A percentile compares a stretch with the other conserved stretches of the same genome.
These are phyloP conservation scores for Limnephilus rhombicus DNA, from an alignment of 2,888 invertebrate genomes.

Conservation along the genomic window DNA sequence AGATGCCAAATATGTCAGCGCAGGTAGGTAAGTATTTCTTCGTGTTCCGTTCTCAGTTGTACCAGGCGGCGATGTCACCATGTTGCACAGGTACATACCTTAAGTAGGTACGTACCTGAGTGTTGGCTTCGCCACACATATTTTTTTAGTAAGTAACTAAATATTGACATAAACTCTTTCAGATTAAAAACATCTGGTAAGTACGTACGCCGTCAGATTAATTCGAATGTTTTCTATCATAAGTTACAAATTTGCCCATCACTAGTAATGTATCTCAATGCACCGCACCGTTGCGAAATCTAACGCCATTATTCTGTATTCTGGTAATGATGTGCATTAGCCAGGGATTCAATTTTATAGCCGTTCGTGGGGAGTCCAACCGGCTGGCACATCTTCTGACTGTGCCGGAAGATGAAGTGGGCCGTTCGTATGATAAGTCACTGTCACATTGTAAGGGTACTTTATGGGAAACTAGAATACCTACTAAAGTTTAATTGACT, in stretches of 20 bases:
- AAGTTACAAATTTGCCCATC: background rate
- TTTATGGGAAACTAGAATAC: background rate
- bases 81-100: too few relatives aligned
- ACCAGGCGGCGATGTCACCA: too few relatives aligned
- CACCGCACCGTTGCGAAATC: slow-evolving; percentile 50
- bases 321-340: slow-evolving; percentile 54
- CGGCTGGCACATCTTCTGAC: background rate
- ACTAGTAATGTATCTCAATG: slow-evolving; percentile 21
- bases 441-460: slow-evolving; percentile 19
- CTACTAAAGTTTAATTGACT: background rate
- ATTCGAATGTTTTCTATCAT: background rate
- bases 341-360: slow-evolving; percentile 55
- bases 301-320: slow-evolving; percentile 53
- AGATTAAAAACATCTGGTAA: too few relatives aligned
- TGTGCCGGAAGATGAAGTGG: background rate
- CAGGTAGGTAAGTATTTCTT: too few relatives aligned
- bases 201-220: too few relatives aligned
- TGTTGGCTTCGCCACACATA: too few relatives aligned
- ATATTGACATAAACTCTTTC: too few relatives aligned
- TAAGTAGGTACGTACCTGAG: too few relatives aligned
- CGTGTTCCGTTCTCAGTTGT: too few relatives aligned
- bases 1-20: too few relatives aligned
- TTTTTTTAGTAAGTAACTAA: too few relatives aligned
- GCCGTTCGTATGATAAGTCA: background rate
- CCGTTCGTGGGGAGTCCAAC: slow-evolving; percentile 18